Evolutionary conservation across 2,888 invertebrate genomes (phyloP), one percentile per base, ranked within the genome.

Genomic region (Drosophila longiperda): DNA sequence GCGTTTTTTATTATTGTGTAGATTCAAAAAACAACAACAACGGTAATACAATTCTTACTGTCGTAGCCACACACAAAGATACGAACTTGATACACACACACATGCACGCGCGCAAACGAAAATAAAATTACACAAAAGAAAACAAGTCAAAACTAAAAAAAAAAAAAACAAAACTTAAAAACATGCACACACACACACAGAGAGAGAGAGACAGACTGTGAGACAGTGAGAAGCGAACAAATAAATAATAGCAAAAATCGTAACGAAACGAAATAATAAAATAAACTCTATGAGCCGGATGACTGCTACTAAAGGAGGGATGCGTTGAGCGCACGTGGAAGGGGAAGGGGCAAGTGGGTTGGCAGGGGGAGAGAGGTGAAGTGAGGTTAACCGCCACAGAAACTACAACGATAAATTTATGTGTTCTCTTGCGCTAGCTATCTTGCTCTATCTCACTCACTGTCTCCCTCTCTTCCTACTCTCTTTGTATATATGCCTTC

Each of bases 51-150:
- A 89, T 85, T 89, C 85, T 87, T 89, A 87, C 87, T 87, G 87
- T 67, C 87, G 82, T 89, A 76, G 80, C 74, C 59, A 73, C 70
- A 82, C 71, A 84, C 42, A 80, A 85, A 82, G 75, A 87, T 84
- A 88, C 83, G 84, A 84, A 81, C 89, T 84, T 87, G 89, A 89
- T 87, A 84, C 76, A 88, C 78, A 87, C 45, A 62, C 59, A 55
- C 55, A 58, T 38, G 61, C 49, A 55, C 62, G 64, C 38, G 29
- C 53, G 72, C 73, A 66, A 73, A 74, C 82, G 75, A 78, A 89
- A 82, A 87, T 89, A 87, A 85, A 87, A 85, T 85, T 85, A 85
- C 89, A 85, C 89, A 85, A 89, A 85, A 89, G 85, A 85, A 85
- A 85, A 85, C 89, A 85, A 85, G 85, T 85, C 85, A 78, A 85